A percentile compares a stretch with the other conserved stretches of the same genome.
Evolutionary conservation across 1,140 invertebrate genomes (phyloP).

Genomic region (Diorhabda carinulata): DNA sequence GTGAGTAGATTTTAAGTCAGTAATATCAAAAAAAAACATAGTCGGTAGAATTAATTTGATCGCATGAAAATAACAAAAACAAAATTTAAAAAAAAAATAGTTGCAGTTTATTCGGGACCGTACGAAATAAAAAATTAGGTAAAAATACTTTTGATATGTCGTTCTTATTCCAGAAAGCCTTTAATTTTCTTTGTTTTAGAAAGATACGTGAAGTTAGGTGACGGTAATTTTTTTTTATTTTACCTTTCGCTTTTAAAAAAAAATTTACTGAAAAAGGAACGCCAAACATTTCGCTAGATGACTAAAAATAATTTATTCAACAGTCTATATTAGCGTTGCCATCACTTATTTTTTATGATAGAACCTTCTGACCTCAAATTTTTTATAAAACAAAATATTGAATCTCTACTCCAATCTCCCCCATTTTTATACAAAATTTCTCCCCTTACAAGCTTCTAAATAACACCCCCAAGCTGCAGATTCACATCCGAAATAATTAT

Average conservation of each 20-base stretch:
- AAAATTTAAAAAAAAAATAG: not conserved
- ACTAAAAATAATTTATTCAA: too few relatives aligned
- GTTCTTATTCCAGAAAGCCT: slow-evolving; percentile 34
- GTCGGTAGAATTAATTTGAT: not conserved
- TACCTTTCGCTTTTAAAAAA: slow-evolving; percentile 14
- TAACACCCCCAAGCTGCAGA: too few relatives aligned
- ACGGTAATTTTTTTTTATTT: slow-evolving; percentile 44
- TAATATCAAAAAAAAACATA: not conserved
- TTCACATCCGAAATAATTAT: too few relatives aligned
- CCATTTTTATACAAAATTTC: too few relatives aligned
- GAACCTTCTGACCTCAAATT: too few relatives aligned
- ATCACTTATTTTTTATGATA: too few relatives aligned
- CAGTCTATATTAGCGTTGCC: too few relatives aligned
- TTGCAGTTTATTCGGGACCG: not conserved
- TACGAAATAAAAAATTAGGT: slow-evolving; percentile 25
- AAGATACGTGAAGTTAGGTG: slow-evolving; percentile 38
- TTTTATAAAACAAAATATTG: too few relatives aligned
- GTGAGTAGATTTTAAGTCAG: slow-evolving; percentile 47
- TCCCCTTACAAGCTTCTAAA: too few relatives aligned
- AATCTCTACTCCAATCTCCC: too few relatives aligned
- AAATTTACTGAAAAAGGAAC: not conserved
- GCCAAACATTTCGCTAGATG: too few relatives aligned
- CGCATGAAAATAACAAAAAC: not conserved
- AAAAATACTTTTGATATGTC: slow-evolving; percentile 28
- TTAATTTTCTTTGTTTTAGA: slow-evolving; percentile 47